Base-by-base conservation (phyloP, 2,797 vertebrate genomes). In the Chromis chromis region DNA sequence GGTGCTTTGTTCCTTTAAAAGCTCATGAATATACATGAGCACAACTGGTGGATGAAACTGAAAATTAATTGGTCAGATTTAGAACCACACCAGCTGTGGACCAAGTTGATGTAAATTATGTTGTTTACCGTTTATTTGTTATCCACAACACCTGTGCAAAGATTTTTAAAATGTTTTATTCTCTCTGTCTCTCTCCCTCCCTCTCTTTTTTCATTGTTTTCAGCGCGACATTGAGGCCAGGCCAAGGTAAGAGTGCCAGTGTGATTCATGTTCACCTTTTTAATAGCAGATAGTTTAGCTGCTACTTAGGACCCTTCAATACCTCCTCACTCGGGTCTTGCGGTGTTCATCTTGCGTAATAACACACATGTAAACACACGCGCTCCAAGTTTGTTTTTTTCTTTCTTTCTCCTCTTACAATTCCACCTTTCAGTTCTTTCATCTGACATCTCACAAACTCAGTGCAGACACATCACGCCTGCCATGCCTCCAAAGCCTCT, bases 181-280 rank as follows among this genome's bases (percentile, higher is more conserved):
- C 31, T 54, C 25, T 77, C 40, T 70, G 16, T 50, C 44, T 70
- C 40, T 58, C 16, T 54, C 19, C 65, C 50, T 61, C 56, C 66
- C 66, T 66, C 33, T 61, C 33, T 44, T 71, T 42, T 72, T 36
- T 63, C 44, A 14, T 82, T 84, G 44, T 93, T 89, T 89, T 74
- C 87, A 93, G 89, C 87, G 89, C 79, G 90, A 90, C 72, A 81
- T 93, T 70, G 95, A 95, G 78, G 92, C 94, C 82, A 94, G 94
- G 86, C 80, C 70, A 76, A 93, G 94, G 95, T 96, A 96, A 95
- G 94, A 90, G 55, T 79, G 69, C 69, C 70, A 58, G 0, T 25
- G 13, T 87, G 76, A 81, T 85, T 91, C 59, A 85, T 79, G 56
- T 53, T 86, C 53, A 80, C 57, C 75, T 80, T 86, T 78, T 82